Evolutionary conservation across 2,888 invertebrate genomes (phyloP).

Genomic region (Acronicta alni): DNA sequence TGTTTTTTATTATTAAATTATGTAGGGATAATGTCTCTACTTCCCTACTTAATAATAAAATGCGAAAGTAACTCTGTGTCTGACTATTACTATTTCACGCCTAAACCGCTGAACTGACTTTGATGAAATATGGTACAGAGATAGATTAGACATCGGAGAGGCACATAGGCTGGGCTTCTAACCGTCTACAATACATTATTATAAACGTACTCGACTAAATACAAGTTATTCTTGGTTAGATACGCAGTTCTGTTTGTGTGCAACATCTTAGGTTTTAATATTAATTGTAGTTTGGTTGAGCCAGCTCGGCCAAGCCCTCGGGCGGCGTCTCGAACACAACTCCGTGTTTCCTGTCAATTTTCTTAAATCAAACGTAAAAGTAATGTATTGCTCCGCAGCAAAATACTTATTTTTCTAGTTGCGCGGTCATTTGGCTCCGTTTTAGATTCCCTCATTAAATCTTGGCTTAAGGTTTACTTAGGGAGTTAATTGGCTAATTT

Average conservation of each 20-base stretch:
- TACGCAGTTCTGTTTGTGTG: constrained; percentile 32
- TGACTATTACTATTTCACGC: too few species aligned
- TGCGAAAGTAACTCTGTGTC: too few species aligned
- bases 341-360: constrained; percentile 64
- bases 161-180: not conserved
- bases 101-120: too few species aligned
- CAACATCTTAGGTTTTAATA: constrained; percentile 63
- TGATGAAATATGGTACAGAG: too few species aligned
- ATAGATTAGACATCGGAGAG: too few species aligned
- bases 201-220: not conserved
- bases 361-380: constrained; percentile 61
- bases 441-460: constrained; percentile 52
- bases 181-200: not conserved
- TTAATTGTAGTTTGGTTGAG: constrained; percentile 63
- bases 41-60: too few species aligned
- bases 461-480: constrained; percentile 52
- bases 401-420: constrained; percentile 30
- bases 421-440: constrained; percentile 46
- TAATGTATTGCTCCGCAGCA: constrained; percentile 44
- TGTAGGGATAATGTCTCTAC: too few species aligned
- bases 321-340: constrained; percentile 52
- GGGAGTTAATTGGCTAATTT: constrained; percentile 47
- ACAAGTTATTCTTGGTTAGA: constrained; percentile 5
- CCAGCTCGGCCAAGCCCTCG: constrained; percentile 52
- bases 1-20: too few species aligned